Base-by-base conservation (phyloP, 1,140 invertebrate genomes). In the Dendrolimus punctatus region DNA sequence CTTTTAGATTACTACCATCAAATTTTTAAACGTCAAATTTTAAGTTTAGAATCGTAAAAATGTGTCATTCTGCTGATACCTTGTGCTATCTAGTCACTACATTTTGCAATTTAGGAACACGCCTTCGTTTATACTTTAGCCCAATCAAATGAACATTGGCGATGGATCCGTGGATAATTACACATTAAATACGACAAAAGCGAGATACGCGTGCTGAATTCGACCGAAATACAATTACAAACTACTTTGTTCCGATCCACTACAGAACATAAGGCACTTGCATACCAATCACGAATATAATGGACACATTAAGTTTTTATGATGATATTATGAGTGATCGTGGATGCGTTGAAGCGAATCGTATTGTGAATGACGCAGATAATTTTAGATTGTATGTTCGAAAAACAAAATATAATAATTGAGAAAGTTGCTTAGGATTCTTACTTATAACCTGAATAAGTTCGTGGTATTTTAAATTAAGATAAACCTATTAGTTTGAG, bases 121-220 rank as follows among this genome's bases (percentile, higher is more conserved):
- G 53, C 41, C 46, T 40, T 41, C 9, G 8, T 36, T n/a, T 45
- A 8, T 23, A 45, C 5, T 23, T 49, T 8, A 38, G 8, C 52
- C 57, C 53, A 52, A 8, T 8, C 40, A 6, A 47, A 48, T 23
- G 39, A 52, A 45, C 52, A 62, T 59, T 40, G 52, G 51, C 42
- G 54, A 39, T 58, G 53, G 44, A 46, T 55, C 51, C 46, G 40
- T 47, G 51, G 49, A 50, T 59, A 39, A 42, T 39, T 53, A 54
- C 40, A 59, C 38, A 39, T 23, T 41, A 44, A 7, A 49, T 39
- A 50, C 55, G 61, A 65, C 54, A 65, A 58, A 60, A 54, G 46
- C 40, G 62, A 52, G 63, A 66, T 59, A 62, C 62, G 67, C 57
- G 55, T 64, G 54, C 47, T 59, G 64, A 72, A 69, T 69, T 46